Evolutionary conservation across 1,140 invertebrate genomes (phyloP).

Genomic region (Bicyclus anynana): DNA sequence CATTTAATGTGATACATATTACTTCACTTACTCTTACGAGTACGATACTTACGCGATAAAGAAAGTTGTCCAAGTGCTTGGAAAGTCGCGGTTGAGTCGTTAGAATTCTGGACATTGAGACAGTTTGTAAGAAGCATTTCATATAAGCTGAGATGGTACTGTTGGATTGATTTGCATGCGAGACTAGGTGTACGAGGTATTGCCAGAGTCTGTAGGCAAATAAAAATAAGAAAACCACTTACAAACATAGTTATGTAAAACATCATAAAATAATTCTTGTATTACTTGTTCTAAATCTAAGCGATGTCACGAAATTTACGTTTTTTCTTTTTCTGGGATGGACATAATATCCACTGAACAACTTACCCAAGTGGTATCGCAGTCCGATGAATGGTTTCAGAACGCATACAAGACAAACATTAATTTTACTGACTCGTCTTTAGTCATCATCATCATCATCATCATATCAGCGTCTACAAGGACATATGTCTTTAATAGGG

Average conservation of each 20-base stretch:
- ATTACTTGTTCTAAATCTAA: too few species aligned
- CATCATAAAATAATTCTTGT: too few species aligned
- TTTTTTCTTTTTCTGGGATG: too few species aligned
- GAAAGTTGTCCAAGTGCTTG: slow-evolving; percentile 11
- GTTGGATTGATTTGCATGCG: slow-evolving; percentile 7
- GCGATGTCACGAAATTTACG: too few species aligned
- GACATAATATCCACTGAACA: too few species aligned
- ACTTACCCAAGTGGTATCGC: too few species aligned
- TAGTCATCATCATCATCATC: too few species aligned
- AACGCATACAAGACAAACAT: too few species aligned
- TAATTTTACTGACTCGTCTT: too few species aligned
- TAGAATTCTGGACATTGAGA: slow-evolving; percentile 14
- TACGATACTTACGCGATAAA: neutral
- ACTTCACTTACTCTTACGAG: neutral
- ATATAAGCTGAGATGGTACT: slow-evolving; percentile 10
- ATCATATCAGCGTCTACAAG: too few species aligned
- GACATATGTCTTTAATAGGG: too few species aligned
- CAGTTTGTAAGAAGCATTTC: slow-evolving; percentile 10
- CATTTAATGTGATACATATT: neutral
- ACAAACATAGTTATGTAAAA: neutral
- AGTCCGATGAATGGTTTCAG: too few species aligned
- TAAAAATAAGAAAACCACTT: neutral
- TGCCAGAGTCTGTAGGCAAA: neutral
- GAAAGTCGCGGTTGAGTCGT: slow-evolving; percentile 10
- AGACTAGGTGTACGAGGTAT: neutral